Base-by-base conservation (phyloP, 2,113 vertebrate species). In the Corapipo altera region DNA sequence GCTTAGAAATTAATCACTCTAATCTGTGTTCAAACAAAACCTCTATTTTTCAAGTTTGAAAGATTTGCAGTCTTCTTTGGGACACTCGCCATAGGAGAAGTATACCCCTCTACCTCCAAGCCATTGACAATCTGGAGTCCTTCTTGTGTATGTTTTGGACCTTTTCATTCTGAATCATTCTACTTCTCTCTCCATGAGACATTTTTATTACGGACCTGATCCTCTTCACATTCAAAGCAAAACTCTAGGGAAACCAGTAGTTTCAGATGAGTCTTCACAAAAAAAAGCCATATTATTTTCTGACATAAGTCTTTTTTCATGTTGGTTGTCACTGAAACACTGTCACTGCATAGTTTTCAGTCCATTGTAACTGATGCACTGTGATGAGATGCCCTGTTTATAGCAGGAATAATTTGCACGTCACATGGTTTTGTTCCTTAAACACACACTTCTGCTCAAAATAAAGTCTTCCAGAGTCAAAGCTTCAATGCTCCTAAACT, bases 51-150 rank as follows among this genome's bases (percentile, higher is more conserved):
- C 18, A 79, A 59, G 33, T 61, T 35, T 73, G 30, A 39, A 86
- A 43, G 30, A 0, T 80, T 83, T 89, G 54, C 16, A 28, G 2
- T 73, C 49, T 41, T 54, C 23, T 30, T 86, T 44, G 22, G 21
- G 17, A 84, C 5, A 14, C 19, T 44, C 12, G n/a, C 4, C 3
- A 12, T 20, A 74, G 33, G 2, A 43, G 27, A 24, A 70, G 3
- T 62, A 49, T 19, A 8, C 12, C 6, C 1, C 27, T 87, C 69
- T 70, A 23, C 13, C 37, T 80, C 37, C 49, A 57, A 73, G 33
- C 6, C 9, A 20, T 0, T 37, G 49, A 12, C 27, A 57, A 4
- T 49, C 26, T 48, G n/a, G 13, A 0, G 2, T 52, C 33, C 11
- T 74, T 35, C 58, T 70, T 83, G 35, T 8, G 6, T 46, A 2